These are phyloP conservation scores for Gallinago nigripennis DNA, from an alignment of 2,797 vertebrate genomes.

Conservation along the genomic window DNA sequence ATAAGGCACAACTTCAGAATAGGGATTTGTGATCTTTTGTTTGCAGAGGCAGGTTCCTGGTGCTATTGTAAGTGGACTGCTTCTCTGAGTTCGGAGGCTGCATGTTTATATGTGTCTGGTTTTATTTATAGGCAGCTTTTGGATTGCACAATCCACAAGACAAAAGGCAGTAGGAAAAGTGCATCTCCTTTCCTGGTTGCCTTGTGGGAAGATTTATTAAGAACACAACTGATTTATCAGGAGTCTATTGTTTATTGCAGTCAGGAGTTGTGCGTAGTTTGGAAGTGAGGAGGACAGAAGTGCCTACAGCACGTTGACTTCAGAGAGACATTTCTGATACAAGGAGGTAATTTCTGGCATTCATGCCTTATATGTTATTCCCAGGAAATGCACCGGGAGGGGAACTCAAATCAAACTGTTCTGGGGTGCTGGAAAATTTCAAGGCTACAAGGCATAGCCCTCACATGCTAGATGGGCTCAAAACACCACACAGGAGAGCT, in stretches of 20 bases:
- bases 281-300: neutral
- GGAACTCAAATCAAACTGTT: neutral
- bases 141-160: neutral
- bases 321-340: neutral
- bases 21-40: fast-evolving
- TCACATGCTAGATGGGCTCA: neutral
- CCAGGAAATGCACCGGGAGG: neutral
- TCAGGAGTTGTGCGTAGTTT: neutral
- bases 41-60: neutral
- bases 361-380: neutral
- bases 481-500: neutral
- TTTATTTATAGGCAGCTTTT: neutral
- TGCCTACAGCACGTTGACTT: neutral
- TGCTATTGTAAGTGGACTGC: neutral
- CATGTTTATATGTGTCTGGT: neutral
- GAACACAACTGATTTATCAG: neutral
- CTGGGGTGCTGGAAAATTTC: neutral
- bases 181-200: neutral
- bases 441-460: neutral
- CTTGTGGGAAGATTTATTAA: neutral
- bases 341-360: neutral
- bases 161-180: neutral
- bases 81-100: neutral
- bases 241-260: neutral
- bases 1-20: neutral